Evolutionary conservation across 2,888 invertebrate species (phyloP), one percentile per base, ranked within the genome.

Genomic region (Hypena proboscidalis): DNA sequence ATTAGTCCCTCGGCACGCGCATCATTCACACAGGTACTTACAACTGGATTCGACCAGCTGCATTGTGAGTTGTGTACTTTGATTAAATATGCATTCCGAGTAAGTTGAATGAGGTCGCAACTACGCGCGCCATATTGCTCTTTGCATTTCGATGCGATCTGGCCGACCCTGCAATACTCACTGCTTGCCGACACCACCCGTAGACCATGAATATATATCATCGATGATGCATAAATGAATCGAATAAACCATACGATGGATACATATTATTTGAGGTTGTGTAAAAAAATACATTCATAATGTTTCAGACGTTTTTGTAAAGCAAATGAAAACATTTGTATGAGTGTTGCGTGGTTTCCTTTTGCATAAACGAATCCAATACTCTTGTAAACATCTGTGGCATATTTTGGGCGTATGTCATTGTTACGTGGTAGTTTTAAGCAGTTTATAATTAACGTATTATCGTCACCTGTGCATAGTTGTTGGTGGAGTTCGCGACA

Each of bases 221-320:
- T 45, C 42, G 40, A 48, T 43, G 35, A 19, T 34, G 35, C 45
- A 54, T 42, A 54, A 47, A 59, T 53, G 39, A 47, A 66, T 58
- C 49, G 40, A 38, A 40, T 57, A 42, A 45, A 55, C 56, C 31
- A 47, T 40, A 25, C 35, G 11, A 42, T 40, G 39, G 38, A 37
- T 53, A 57, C 42, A 48, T 66, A 54, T n/a, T n/a, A n/a, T 59
- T 63, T 51, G 52, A 34, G 26, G 41, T 50, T 41, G 42, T 52
- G 26, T 54, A 34, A 62, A 51, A 63, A 70, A 58, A 60, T 53
- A 47, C 69, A 69, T 69, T 58, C 49, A 42, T 58, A 69, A 65
- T n/a, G n/a, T 70, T 70, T 68, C 49, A 39, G 36, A 52, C 34
- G 43, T 52, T 59, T 53, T 50, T 27, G 31, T 48, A 32, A 35